These are phyloP conservation scores for Phymorhynchus buccinoides DNA, from an alignment of 1,140 invertebrate genomes.

Conservation along the genomic window DNA sequence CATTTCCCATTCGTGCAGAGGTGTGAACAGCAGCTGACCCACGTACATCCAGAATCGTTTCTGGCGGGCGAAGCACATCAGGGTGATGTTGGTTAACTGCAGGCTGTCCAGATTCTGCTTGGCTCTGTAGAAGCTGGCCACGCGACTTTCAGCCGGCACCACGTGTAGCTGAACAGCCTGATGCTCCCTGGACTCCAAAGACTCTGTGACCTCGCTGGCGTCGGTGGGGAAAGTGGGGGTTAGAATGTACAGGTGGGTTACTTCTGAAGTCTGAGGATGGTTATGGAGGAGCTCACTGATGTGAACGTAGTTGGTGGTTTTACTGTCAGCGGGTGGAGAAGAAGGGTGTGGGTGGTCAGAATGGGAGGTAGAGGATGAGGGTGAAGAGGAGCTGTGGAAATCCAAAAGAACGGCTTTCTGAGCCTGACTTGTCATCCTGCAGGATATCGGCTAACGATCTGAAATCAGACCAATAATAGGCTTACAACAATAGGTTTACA, in stretches of 20 bases:
- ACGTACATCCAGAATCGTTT: constrained; percentile 35
- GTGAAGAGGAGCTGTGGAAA: not conserved
- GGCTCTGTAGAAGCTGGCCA: constrained; percentile 39
- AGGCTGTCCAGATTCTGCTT: constrained; percentile 34
- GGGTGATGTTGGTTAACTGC: constrained; percentile 14
- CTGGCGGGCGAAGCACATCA: constrained; percentile 22
- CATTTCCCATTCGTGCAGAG: constrained; percentile 41
- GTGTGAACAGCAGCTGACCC: constrained; percentile 26
- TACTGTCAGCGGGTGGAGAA: not conserved
- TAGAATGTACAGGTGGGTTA: constrained; percentile 27
- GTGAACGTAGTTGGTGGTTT: not conserved
- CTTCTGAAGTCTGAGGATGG: not conserved
- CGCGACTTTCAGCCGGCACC: not conserved
- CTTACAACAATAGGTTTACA: too few relatives aligned
- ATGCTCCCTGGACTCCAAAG: not conserved
- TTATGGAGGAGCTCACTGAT: constrained; percentile 5
- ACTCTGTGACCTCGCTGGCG: not conserved
- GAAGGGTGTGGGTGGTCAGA: not conserved
- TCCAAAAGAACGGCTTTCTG: not conserved
- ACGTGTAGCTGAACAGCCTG: not conserved
- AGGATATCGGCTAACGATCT: not conserved
- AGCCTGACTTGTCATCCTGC: not conserved
- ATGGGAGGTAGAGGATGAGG: not conserved
- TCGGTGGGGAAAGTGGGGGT: not conserved
- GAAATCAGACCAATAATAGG: too few relatives aligned